A percentile compares a stretch with the other conserved stretches of the same genome.
These are phyloP conservation scores for Bedellia somnulentella DNA, from an alignment of 2,888 invertebrate species.

Conservation along the genomic window DNA sequence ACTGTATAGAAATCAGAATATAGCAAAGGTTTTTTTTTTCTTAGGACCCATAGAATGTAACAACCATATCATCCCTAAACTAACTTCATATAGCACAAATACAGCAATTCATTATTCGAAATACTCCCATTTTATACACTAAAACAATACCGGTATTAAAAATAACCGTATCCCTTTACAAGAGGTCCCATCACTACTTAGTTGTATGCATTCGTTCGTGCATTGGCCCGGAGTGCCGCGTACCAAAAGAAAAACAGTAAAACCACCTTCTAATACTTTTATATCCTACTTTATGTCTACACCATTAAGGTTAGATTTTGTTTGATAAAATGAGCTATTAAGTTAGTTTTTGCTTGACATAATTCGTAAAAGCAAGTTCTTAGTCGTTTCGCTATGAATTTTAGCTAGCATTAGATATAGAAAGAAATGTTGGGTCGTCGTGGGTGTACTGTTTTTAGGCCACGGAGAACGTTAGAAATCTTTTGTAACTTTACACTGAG, in stretches of 20 bases:
- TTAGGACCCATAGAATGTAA: too few relatives aligned
- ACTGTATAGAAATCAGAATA: too few relatives aligned
- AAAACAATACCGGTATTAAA: too few relatives aligned
- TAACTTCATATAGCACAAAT: too few relatives aligned
- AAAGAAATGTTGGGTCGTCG: slow-evolving; percentile 46
- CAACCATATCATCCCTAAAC: too few relatives aligned
- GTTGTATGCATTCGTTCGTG: slow-evolving; percentile 60
- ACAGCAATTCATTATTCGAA: too few relatives aligned
- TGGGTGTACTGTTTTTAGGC: slow-evolving; percentile 55
- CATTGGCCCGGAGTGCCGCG: slow-evolving; percentile 56
- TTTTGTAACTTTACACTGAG: too few relatives aligned
- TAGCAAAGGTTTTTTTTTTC: too few relatives aligned
- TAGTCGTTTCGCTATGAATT: slow-evolving; percentile 59
- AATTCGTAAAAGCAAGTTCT: slow-evolving; percentile 51
- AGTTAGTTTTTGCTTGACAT: slow-evolving; percentile 1
- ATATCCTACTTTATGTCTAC: not conserved
- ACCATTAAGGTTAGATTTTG: not conserved
- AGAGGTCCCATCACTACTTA: slow-evolving; percentile 48
- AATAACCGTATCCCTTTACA: too few relatives aligned
- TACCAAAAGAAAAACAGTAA: slow-evolving; percentile 18
- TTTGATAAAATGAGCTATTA: too few relatives aligned
- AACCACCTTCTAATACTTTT: slow-evolving; percentile 11
- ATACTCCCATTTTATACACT: too few relatives aligned
- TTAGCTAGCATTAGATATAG: slow-evolving; percentile 54
- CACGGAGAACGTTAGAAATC: slow-evolving; percentile 50